These are phyloP conservation scores for Orchesella flavescens DNA, from an alignment of 2,888 invertebrate species.

Conservation along the genomic window DNA sequence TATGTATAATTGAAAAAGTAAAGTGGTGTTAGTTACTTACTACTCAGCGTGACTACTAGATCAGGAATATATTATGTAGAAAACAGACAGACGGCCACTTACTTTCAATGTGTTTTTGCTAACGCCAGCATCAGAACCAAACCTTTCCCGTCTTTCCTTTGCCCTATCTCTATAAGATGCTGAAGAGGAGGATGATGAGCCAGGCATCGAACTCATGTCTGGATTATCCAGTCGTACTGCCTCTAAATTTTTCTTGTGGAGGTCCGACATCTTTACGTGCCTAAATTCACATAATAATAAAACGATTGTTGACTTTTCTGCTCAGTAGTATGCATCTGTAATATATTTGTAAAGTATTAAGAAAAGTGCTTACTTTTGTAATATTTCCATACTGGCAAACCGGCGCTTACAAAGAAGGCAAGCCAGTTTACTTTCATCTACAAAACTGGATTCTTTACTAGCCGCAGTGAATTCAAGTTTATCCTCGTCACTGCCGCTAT, in stretches of 20 bases:
- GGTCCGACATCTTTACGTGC: slow-evolving; percentile 93
- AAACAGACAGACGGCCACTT: slow-evolving; percentile 22
- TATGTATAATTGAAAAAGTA: slow-evolving; percentile 41
- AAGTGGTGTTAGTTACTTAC: slow-evolving; percentile 4
- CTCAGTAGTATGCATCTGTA: not conserved
- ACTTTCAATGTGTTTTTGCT: slow-evolving; percentile 79
- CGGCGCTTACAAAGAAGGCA: slow-evolving; percentile 96
- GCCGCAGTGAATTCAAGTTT: slow-evolving; percentile 38
- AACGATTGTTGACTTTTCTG: slow-evolving; percentile 13
- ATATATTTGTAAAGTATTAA: not conserved
- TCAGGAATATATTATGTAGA: too few relatives aligned
- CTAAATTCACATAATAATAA: slow-evolving; percentile 74
- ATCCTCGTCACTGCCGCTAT: slow-evolving; percentile 73
- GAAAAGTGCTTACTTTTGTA: slow-evolving; percentile 77
- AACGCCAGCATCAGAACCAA: slow-evolving; percentile 77
- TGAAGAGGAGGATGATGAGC: slow-evolving; percentile 67
- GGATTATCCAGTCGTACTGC: slow-evolving; percentile 72
- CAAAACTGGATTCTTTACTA: slow-evolving; percentile 73
- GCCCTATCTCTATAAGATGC: slow-evolving; percentile 91
- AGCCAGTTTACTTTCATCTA: slow-evolving; percentile 92
- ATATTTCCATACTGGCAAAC: slow-evolving; percentile 90
- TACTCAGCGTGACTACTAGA: not conserved
- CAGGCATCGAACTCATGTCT: slow-evolving; percentile 69
- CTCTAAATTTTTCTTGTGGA: slow-evolving; percentile 90
- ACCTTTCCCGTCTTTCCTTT: slow-evolving; percentile 94